A percentile compares a stretch with the other conserved stretches of the same genome.
Evolutionary conservation across 64 coral and sea anemone species (phyloP).

Genomic region (Acropora tenuis): DNA sequence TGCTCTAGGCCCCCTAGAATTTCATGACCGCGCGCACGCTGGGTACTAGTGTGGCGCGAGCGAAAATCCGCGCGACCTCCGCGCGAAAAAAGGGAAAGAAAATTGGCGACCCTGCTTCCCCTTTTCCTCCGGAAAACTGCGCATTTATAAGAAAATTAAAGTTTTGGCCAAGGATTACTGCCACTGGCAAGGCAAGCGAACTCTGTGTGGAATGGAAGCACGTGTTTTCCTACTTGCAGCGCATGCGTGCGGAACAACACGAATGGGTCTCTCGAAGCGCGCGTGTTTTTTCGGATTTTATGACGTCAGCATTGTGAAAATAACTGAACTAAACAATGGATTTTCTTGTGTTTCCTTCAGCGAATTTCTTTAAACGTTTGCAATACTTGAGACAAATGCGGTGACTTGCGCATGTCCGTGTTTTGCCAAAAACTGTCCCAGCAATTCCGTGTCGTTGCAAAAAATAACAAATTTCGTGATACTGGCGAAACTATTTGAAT

Average conservation of each 20-base stretch:
- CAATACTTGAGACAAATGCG: background rate
- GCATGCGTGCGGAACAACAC: background rate
- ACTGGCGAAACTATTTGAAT: background rate
- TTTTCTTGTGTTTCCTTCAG: background rate
- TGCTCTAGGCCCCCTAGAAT: no score
- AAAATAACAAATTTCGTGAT: background rate
- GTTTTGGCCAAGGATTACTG: background rate
- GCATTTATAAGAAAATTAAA: conserved; percentile 2
- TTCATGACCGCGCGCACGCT: no score
- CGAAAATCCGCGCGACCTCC: background rate
- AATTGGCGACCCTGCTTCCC: background rate
- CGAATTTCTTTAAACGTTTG: background rate
- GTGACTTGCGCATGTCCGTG: background rate
- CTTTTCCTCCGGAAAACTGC: background rate
- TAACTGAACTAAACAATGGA: background rate
- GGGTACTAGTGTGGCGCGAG: no score
- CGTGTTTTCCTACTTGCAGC: background rate
- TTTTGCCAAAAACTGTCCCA: background rate
- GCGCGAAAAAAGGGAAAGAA: background rate
- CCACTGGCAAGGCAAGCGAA: background rate
- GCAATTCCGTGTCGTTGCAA: background rate
- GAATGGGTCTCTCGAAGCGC: background rate
- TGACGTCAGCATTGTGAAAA: background rate
- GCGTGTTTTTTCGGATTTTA: background rate
- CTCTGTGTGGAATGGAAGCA: background rate